phyloP scores from a whole-genome alignment of 2,888 invertebrate genomes.

The Troilus luridus region DNA sequence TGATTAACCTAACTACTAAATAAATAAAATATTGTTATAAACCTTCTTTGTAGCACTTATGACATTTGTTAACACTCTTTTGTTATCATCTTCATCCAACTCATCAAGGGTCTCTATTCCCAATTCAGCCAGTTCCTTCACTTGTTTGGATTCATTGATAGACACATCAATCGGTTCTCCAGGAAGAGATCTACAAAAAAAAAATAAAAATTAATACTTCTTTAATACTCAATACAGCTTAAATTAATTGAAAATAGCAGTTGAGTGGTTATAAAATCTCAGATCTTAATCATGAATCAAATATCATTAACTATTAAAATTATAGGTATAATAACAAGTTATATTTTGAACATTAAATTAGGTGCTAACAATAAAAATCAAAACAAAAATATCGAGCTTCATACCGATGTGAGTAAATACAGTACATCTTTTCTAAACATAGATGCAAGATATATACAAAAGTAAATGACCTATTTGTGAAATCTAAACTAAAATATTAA shows the following conservation, averaged over 20 bases:
- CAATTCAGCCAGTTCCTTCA: conserved; percentile 70
- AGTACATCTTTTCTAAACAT: too few relatives aligned
- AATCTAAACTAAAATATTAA: too few relatives aligned
- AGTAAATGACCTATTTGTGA: too few relatives aligned
- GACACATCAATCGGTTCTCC: conserved; percentile 61
- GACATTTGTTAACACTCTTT: conserved; percentile 71
- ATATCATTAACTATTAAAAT: not conserved
- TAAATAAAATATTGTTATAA: not conserved
- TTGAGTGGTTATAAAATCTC: not conserved
- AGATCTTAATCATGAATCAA: not conserved
- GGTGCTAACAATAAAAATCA: too few relatives aligned
- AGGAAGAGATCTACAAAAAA: conserved; percentile 37
- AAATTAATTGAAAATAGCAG: not conserved
- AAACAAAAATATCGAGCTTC: too few relatives aligned
- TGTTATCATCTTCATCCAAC: conserved; percentile 71
- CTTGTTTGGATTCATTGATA: conserved; percentile 66
- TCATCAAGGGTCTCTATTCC: conserved; percentile 71
- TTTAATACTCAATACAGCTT: not conserved
- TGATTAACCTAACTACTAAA: not conserved
- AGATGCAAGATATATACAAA: too few relatives aligned
- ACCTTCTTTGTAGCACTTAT: conserved; percentile 69
- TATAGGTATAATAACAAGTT: not conserved
- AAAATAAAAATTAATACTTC: not conserved
- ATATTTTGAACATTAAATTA: not conserved
- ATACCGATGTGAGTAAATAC: too few relatives aligned